Conservation (phyloP, 2,797 vertebrate species). For the Pogoniulus pusillus region DNA sequence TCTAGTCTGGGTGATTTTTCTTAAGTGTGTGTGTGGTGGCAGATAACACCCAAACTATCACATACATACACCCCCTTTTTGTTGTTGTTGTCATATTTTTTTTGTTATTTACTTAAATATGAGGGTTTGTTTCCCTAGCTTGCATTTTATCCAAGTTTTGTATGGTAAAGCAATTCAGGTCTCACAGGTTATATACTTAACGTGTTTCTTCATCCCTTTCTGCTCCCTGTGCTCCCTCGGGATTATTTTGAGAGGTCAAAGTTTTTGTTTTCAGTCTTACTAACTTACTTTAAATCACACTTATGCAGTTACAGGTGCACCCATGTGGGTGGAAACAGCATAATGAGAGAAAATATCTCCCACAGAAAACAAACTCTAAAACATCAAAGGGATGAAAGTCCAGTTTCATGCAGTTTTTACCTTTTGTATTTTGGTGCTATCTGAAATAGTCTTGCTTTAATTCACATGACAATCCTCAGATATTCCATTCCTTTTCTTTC, state of each 20-base stretch:
- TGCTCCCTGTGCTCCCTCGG: neutral
- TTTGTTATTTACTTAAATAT: neutral
- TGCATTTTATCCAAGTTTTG: neutral
- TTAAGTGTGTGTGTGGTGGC: too few species aligned
- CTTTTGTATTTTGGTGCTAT: neutral
- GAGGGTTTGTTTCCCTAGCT: neutral
- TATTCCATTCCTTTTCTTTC: neutral
- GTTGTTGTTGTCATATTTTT: neutral
- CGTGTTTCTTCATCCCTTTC: neutral
- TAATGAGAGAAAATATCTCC: neutral
- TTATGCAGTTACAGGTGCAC: neutral
- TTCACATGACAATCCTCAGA: neutral
- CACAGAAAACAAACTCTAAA: neutral
- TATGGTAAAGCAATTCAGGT: neutral
- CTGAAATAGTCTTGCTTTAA: neutral
- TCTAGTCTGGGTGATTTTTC: too few species aligned
- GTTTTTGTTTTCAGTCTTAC: neutral
- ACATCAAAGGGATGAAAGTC: neutral
- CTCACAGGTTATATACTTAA: neutral
- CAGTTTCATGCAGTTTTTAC: neutral
- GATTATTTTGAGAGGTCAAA: neutral
- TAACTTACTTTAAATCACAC: neutral
- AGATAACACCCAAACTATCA: too few species aligned
- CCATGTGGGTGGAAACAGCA: neutral
- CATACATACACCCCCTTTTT: accelerated